A percentile compares a stretch with the other conserved stretches of the same genome.
These are phyloP conservation scores for Erebia aethiops DNA, from an alignment of 2,888 invertebrate genomes.

Conservation along the genomic window DNA sequence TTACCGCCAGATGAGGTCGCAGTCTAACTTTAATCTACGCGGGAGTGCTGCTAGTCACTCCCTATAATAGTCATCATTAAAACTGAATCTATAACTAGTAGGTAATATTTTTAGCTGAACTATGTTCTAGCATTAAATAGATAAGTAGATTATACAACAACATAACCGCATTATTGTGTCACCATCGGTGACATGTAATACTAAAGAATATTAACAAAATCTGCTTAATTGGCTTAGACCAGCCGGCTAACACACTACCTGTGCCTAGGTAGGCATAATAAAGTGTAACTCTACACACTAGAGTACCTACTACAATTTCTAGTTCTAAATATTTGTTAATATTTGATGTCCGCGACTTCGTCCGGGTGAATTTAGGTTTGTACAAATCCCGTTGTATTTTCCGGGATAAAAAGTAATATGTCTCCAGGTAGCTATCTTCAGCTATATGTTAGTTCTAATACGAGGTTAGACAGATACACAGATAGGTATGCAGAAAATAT, in stretches of 20 bases:
- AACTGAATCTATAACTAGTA: background rate
- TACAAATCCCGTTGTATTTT: too few species aligned
- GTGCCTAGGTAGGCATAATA: conserved; percentile 1
- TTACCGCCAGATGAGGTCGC: background rate
- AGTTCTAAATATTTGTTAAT: background rate
- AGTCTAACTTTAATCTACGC: too few species aligned
- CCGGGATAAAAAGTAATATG: too few species aligned
- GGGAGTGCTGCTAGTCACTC: too few species aligned
- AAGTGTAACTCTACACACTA: background rate
- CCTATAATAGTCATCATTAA: too few species aligned
- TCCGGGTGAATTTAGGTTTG: too few species aligned
- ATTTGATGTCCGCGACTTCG: too few species aligned
- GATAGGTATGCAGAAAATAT: too few species aligned
- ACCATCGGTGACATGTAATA: conserved; percentile 5
- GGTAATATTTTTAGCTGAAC: background rate
- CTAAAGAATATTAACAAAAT: conserved; percentile 20
- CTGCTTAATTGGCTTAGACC: conserved; percentile 18
- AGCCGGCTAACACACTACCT: background rate
- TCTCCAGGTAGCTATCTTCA: too few species aligned
- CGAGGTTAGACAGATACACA: too few species aligned
- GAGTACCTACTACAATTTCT: background rate
- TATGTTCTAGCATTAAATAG: conserved; percentile 6
- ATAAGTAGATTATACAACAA: conserved; percentile 9
- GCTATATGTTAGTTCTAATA: too few species aligned
- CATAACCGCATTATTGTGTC: conserved; percentile 20